Conservation (phyloP, 2,797 vertebrate species). For the Masticophis lateralis region DNA sequence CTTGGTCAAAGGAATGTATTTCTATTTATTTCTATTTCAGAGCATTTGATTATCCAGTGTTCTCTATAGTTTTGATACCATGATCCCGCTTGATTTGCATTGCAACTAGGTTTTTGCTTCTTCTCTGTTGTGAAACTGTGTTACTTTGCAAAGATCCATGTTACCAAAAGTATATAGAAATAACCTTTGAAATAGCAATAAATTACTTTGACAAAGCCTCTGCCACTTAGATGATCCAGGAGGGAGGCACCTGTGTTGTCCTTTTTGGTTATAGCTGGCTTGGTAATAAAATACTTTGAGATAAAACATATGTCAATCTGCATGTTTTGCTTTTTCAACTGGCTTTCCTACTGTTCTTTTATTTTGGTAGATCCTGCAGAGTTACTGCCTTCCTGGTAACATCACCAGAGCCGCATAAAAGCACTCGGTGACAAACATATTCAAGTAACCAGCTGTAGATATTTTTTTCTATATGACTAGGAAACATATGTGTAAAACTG, state of each 20-base stretch:
- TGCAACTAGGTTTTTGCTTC: neutral
- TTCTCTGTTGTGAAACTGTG: neutral
- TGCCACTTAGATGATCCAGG: neutral
- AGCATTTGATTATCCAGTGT: neutral
- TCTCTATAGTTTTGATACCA: neutral
- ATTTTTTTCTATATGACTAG: neutral
- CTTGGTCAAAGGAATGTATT: neutral
- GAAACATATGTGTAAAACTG: neutral
- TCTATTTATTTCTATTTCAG: neutral
- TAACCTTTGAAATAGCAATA: neutral
- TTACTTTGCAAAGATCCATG: neutral
- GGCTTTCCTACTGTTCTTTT: neutral
- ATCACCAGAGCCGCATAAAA: neutral
- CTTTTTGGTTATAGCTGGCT: neutral
- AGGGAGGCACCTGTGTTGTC: neutral
- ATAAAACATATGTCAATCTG: neutral
- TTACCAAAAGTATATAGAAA: neutral
- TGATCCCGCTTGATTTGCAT: neutral
- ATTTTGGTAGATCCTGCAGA: neutral
- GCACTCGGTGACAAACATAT: neutral
- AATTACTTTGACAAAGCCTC: neutral
- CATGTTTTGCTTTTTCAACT: neutral
- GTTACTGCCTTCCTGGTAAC: neutral
- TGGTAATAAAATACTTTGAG: neutral
- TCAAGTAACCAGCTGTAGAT: neutral